Conservation (phyloP, 2,797 vertebrate species). For the Toxotes lorentzi region DNA sequence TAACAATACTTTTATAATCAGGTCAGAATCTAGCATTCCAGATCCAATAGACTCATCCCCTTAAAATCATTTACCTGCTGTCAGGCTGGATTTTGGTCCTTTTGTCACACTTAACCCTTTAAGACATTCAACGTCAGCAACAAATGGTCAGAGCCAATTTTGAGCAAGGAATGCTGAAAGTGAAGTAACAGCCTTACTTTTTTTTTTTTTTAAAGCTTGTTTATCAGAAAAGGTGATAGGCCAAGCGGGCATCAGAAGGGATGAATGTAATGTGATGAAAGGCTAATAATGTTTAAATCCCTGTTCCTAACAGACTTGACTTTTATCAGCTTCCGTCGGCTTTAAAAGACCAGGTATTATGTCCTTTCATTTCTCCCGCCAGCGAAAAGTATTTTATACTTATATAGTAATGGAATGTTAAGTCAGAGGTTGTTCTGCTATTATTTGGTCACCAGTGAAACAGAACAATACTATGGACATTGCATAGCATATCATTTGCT, state of each 20-base stretch:
- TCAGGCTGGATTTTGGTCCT: constrained; percentile 26
- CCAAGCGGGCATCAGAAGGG: constrained; percentile 43
- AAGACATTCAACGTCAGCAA: constrained; percentile 20
- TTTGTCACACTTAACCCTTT: constrained; percentile 15
- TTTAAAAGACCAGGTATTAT: constrained; percentile 49
- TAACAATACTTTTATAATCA: constrained; percentile 12
- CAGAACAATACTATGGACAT: background rate
- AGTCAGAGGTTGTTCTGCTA: constrained; percentile 20
- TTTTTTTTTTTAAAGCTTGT: constrained; percentile 46
- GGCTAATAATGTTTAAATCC: constrained; percentile 60
- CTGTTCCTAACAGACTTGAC: constrained; percentile 39
- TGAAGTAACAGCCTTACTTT: constrained; percentile 36
- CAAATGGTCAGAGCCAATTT: constrained; percentile 43
- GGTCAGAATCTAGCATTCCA: constrained; percentile 2
- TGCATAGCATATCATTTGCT: background rate
- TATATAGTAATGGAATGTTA: constrained; percentile 20
- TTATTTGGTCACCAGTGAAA: background rate
- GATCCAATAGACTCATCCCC: constrained; percentile 24
- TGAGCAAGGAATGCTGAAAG: constrained; percentile 23
- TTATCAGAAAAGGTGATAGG: constrained; percentile 48
- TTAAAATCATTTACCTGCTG: constrained; percentile 43
- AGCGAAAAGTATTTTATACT: constrained; percentile 11
- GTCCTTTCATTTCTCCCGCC: constrained; percentile 22
- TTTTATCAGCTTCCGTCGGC: constrained; percentile 49
- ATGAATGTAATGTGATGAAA: constrained; percentile 65